Evolutionary conservation across 1,140 invertebrate species (phyloP), one percentile per base, ranked within the genome.

Genomic region (Leptopilina boulardi): DNA sequence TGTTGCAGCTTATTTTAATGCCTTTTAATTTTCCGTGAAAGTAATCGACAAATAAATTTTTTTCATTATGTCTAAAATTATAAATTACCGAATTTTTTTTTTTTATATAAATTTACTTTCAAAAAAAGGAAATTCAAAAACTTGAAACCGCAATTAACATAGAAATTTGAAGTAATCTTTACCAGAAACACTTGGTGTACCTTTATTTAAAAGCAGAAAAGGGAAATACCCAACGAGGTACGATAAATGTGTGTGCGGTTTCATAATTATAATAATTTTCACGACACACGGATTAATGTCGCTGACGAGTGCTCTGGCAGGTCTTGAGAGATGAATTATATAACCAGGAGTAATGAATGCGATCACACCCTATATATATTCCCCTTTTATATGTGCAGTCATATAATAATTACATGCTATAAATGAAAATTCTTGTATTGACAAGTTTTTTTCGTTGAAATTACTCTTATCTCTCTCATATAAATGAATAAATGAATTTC

Each of bases 181-280:
- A 8, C 9, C 47, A 51, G n/a, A 8, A 18, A 15, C n/a, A 51
- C 47, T 59, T 10, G 21, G 6, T n/a, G n/a, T 30, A 23, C 8
- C 21, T 66, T 30, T 66, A 30, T 5, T 66, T 15, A n/a, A 30
- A 10, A 30, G 11, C 10, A 30, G 3, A 6, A 66, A 66, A 15
- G 13, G 23, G 56, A 30, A 26, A 66, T 66, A 30, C 23, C 5
- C 0, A 4, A 13, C 13, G 26, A 30, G 26, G 23, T 23, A 23
- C 23, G 56, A 66, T 66, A 66, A 66, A 66, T 66, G 21, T 13
- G 34, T 8, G 56, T 15, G 56, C 26, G 26, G 56, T 66, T 66
- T 66, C 56, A 66, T 66, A 66, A 66, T 66, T 30, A 66, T 66
- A 66, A 66, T 26, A 66, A 34, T 66, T 30, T 66, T 30, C 23